Evolutionary conservation across 2,797 vertebrate genomes (phyloP), one percentile per base, ranked within the genome.

Genomic region (Argyrosomus regius): DNA sequence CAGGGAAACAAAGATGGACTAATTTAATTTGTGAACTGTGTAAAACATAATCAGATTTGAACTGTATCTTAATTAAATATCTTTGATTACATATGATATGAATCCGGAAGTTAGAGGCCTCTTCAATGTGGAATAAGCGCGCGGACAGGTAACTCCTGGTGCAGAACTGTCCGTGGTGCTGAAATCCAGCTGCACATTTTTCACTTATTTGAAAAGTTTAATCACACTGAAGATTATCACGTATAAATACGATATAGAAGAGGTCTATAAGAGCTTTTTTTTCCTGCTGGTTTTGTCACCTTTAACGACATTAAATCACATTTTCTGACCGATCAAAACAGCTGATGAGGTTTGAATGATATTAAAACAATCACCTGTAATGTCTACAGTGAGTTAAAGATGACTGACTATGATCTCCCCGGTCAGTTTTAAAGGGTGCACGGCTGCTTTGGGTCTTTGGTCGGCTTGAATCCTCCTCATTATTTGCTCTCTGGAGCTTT

Each of bases 121-220:
- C 11, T 79, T 64, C 59, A 22, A 6, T 13, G 0, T 11, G 17
- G 39, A 22, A 35, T 0, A 1, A n/a, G 20, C 60, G 43, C 18
- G 22, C 31, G 60, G 58, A 90, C 92, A 93, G 89, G 89, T 93
- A 65, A 67, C 67, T 48, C 80, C 53, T 87, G 77, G 26, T 35
- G 56, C 0, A 82, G 93, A 94, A 87, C 94, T 95, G 89, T 95
- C 95, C 95, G 26, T 90, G 94, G 94, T 95, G 85, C 95, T 95
- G 94, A 95, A 95, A 72, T 16, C 17, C 62, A 26, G 41, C 67
- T 45, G 43, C 61, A 68, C 50, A 64, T 77, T 70, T 69, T 20
- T 12, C 71, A 24, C 74, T 71, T 31, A 18, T 65, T 62, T 28
- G 5, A 10, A 70, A 75, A 22, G 18, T 43, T 50, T 13, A 2